These are phyloP conservation scores for Scaptomyza cyrtandrae DNA, from an alignment of 2,888 invertebrate genomes.

Conservation along the genomic window DNA sequence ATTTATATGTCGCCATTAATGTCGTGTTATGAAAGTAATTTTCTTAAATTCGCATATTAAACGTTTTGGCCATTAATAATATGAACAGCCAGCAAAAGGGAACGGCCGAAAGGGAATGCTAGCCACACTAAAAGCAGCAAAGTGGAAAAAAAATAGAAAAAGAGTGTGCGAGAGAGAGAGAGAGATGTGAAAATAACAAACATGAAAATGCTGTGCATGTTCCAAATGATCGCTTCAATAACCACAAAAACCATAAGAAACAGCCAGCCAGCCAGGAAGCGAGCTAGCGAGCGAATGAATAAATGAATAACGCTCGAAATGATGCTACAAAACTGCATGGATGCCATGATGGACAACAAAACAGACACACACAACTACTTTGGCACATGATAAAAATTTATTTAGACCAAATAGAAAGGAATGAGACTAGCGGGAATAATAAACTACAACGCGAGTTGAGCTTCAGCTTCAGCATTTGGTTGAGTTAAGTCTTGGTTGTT, in stretches of 20 bases:
- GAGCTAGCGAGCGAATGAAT: conserved; percentile 44
- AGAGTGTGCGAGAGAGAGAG: not conserved
- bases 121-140: conserved; percentile 30
- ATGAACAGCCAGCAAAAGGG: conserved; percentile 27
- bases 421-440: conserved; percentile 79
- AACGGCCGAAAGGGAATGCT: not conserved
- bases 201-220: conserved; percentile 79
- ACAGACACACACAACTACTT: conserved; percentile 36
- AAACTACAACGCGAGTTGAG: conserved; percentile 63
- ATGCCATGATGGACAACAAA: conserved; percentile 58
- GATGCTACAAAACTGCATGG: conserved; percentile 46
- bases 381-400: conserved; percentile 79
- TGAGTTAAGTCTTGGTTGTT: conserved; percentile 36
- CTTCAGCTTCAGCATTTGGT: conserved; percentile 15
- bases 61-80: conserved; percentile 74
- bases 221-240: conserved; percentile 82
- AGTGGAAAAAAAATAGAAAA: conserved; percentile 1
- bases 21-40: conserved; percentile 78
- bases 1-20: conserved; percentile 72
- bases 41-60: conserved; percentile 80
- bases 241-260: conserved; percentile 80
- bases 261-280: conserved; percentile 42
- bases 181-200: conserved; percentile 52
- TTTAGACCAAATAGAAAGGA: conserved; percentile 80
- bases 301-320: conserved; percentile 67